A percentile compares a stretch with the other conserved stretches of the same genome.
These are phyloP conservation scores for Colius striatus DNA, from an alignment of 2,113 vertebrate species.

Conservation along the genomic window DNA sequence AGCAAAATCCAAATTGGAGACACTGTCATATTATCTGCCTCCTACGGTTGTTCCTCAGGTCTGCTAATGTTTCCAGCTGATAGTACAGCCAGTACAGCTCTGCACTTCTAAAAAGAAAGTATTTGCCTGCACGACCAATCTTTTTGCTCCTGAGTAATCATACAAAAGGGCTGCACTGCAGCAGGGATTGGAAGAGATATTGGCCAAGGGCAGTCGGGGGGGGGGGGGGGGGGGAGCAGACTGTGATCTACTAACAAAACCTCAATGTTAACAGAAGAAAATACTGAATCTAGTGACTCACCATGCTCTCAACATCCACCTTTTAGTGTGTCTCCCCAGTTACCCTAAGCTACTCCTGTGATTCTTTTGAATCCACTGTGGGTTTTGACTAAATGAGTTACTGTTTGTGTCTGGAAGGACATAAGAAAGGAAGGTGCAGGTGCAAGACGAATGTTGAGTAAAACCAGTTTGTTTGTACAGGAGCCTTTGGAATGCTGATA, in stretches of 20 bases:
- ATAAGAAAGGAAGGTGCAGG: not conserved
- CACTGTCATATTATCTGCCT: not conserved
- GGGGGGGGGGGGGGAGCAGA: not conserved
- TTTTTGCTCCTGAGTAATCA: not conserved
- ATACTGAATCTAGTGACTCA: not conserved
- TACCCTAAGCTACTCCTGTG: not conserved
- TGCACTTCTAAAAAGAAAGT: no score
- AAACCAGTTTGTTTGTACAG: not conserved
- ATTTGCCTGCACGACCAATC: not conserved
- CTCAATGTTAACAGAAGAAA: not conserved
- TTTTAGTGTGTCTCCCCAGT: not conserved
- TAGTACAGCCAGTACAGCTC: no score
- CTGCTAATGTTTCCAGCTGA: not conserved
- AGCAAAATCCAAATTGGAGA: not conserved
- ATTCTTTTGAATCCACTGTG: not conserved
- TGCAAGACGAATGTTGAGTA: not conserved
- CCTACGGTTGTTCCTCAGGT: not conserved
- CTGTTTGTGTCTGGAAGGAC: not conserved
- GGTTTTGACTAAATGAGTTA: not conserved
- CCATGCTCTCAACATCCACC: not conserved
- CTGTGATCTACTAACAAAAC: not conserved
- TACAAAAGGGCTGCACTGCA: not conserved
- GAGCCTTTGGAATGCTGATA: not conserved
- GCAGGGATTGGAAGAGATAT: not conserved
- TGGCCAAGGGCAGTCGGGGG: not conserved